These are phyloP conservation scores for Strongylocentrotus purpuratus DNA, from an alignment of 35 echinoderm and acorn worm genomes.

Conservation along the genomic window DNA sequence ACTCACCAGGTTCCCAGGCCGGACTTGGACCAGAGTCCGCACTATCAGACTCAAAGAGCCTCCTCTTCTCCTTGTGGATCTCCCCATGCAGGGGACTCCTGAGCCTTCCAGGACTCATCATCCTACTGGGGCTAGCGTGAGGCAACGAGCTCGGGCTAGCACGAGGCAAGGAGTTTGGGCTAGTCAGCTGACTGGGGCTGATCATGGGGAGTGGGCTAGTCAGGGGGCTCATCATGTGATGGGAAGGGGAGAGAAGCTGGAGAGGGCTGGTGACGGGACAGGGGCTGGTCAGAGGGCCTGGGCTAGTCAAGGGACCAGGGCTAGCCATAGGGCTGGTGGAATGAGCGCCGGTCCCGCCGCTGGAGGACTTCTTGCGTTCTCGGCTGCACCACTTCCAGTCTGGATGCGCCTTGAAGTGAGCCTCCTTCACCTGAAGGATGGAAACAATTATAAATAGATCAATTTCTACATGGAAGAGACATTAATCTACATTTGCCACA, in stretches of 20 bases:
- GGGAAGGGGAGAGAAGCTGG: not conserved
- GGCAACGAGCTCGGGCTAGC: not conserved
- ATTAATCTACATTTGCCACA: no score
- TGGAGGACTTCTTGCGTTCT: conserved; percentile 95
- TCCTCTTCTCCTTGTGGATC: conserved; percentile 40
- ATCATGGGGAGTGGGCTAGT: not conserved
- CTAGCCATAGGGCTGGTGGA: conserved; percentile 44
- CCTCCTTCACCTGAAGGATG: conserved; percentile 85
- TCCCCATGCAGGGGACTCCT: conserved; percentile 38
- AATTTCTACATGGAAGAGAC: no score
- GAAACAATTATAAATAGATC: not conserved
- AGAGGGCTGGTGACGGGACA: conserved; percentile 8
- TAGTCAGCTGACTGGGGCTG: conserved; percentile 36
- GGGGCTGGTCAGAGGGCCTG: conserved; percentile 33
- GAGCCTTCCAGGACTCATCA: conserved; percentile 12
- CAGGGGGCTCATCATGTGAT: not conserved
- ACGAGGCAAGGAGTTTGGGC: not conserved
- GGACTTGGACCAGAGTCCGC: not conserved
- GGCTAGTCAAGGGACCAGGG: conserved; percentile 30
- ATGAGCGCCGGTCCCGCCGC: conserved; percentile 24
- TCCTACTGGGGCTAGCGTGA: conserved; percentile 18
- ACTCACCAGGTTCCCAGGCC: conserved; percentile 26
- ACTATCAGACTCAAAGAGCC: conserved; percentile 24
- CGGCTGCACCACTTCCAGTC: conserved; percentile 99
- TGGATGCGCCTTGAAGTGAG: conserved; percentile 97